A percentile compares a stretch with the other conserved stretches of the same genome.
Conservation (phyloP, 2,888 invertebrate species). For the Rhaphigaster nebulosa region DNA sequence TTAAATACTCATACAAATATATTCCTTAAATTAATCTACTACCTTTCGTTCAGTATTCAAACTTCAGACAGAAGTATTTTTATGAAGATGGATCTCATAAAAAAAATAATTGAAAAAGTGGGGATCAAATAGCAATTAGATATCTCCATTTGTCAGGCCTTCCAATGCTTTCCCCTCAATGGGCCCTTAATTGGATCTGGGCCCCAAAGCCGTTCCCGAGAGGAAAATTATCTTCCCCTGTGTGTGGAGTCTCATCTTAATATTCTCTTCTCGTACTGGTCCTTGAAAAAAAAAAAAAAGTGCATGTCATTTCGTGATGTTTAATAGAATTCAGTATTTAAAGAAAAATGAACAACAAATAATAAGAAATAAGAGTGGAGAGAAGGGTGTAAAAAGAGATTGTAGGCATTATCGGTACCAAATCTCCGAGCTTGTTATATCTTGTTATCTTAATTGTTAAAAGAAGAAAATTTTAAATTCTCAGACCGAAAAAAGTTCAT, state of each 20-base stretch:
- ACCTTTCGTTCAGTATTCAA: not conserved
- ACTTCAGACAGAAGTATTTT: not conserved
- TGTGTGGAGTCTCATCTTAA: not conserved
- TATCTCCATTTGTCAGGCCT: slow-evolving; percentile 46
- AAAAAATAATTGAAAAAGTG: slow-evolving; percentile 1
- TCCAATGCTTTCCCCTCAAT: slow-evolving; percentile 6
- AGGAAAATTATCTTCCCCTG: slow-evolving; percentile 10
- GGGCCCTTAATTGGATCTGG: slow-evolving; percentile 8
- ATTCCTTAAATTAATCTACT: not conserved
- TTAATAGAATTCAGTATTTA: not conserved
- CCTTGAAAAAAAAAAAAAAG: too few relatives aligned
- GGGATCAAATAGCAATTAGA: slow-evolving; percentile 43
- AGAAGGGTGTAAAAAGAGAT: too few relatives aligned
- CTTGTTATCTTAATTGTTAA: too few relatives aligned
- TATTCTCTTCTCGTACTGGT: not conserved
- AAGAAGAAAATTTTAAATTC: too few relatives aligned
- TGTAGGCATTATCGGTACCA: too few relatives aligned
- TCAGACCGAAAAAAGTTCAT: too few relatives aligned
- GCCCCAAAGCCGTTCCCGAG: not conserved
- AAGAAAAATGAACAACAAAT: too few relatives aligned
- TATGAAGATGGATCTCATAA: not conserved
- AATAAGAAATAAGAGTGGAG: too few relatives aligned
- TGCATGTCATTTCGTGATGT: not conserved
- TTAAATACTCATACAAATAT: not conserved
- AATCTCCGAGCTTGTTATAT: too few relatives aligned